A percentile compares a stretch with the other conserved stretches of the same genome.
Evolutionary conservation across 1,140 invertebrate species (phyloP).

Genomic region (Megalopta genalis): DNA sequence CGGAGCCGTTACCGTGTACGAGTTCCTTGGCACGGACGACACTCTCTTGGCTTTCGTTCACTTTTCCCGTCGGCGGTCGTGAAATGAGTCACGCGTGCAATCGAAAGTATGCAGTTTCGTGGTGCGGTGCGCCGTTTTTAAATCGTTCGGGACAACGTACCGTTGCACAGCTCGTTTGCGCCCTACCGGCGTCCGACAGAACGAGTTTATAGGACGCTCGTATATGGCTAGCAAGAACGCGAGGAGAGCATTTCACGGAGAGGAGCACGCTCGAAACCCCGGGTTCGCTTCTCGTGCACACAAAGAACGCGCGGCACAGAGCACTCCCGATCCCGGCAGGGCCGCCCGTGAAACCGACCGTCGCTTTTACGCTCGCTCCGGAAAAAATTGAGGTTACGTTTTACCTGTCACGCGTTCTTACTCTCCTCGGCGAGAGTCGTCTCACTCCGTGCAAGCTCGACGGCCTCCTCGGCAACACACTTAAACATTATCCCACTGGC

Average conservation of each 20-base stretch:
- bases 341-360: background rate
- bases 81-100: conserved; percentile 18
- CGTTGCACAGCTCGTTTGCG: conserved; percentile 30
- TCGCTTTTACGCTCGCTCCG: too few relatives aligned
- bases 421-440: conserved; percentile 50
- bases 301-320: background rate
- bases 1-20: too few relatives aligned
- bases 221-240: background rate
- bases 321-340: background rate
- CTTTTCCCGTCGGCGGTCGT: background rate
- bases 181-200: background rate
- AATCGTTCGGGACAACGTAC: conserved; percentile 22
- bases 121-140: conserved; percentile 11
- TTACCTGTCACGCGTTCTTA: conserved; percentile 65
- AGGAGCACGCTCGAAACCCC: background rate
- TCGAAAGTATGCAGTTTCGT: conserved; percentile 44
- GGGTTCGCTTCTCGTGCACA: background rate
- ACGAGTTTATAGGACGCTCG: conserved; percentile 5
- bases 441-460: conserved; percentile 54
- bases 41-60: background rate
- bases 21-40: background rate
- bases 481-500: conserved; percentile 58
- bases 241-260: background rate
- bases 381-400: conserved; percentile 43
- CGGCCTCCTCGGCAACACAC: conserved; percentile 48